phyloP scores from a whole-genome alignment of 1,140 invertebrate genomes.

The Lasioglossum baleicum region DNA sequence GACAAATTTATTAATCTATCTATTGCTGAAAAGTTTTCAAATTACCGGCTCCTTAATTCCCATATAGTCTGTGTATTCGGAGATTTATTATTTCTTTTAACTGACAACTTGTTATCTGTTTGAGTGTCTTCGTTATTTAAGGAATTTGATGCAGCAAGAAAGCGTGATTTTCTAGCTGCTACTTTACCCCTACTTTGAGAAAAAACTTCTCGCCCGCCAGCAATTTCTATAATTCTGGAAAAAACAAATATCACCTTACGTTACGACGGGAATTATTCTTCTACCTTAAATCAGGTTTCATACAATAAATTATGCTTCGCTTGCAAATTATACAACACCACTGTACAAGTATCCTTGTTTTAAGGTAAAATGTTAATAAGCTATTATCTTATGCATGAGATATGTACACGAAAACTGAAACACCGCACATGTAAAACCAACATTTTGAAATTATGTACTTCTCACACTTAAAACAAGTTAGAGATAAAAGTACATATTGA shows the following conservation, averaged over 20 bases:
- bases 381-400: background rate
- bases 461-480: background rate
- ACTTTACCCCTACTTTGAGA: slow-evolving; percentile 90
- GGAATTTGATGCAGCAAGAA: slow-evolving; percentile 82
- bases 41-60: slow-evolving; percentile 82
- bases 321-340: background rate
- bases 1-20: slow-evolving; percentile 42
- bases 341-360: background rate
- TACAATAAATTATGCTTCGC: background rate
- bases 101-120: slow-evolving; percentile 78
- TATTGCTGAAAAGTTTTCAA: slow-evolving; percentile 2
- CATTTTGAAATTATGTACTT: slow-evolving; percentile 1
- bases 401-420: background rate
- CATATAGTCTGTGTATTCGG: slow-evolving; percentile 82
- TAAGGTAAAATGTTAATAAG: background rate
- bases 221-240: slow-evolving; percentile 92
- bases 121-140: slow-evolving; percentile 77
- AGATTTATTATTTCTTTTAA: slow-evolving; percentile 82
- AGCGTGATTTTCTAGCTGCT: slow-evolving; percentile 86
- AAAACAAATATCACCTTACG: slow-evolving; percentile 1
- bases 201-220: slow-evolving; percentile 91
- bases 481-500: background rate
- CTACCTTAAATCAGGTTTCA: background rate
- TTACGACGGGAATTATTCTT: background rate
- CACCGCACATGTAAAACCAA: no score